Percentiles rank a stretch among this genome's conserved stretches.
Evolutionary conservation across 2,797 vertebrate genomes (phyloP).

Genomic region (Pelochelys cantorii): DNA sequence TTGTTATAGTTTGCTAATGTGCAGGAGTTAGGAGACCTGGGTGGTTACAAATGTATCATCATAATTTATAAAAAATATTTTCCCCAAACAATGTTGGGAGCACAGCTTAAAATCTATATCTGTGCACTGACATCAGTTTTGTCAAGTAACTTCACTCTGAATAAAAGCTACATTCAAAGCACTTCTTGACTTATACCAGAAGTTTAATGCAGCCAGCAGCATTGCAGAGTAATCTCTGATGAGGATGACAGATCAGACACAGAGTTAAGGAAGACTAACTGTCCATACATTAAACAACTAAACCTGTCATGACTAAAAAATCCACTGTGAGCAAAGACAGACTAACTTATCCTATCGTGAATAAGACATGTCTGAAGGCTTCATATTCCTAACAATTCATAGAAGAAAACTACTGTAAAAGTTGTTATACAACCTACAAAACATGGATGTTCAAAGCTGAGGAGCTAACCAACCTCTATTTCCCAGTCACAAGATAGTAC

Average conservation of each 20-base stretch:
- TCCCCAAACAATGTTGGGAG: not conserved
- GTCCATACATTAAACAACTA: not conserved
- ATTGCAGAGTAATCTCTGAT: fast-evolving
- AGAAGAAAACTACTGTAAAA: not conserved
- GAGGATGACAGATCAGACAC: fast-evolving
- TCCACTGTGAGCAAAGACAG: not conserved
- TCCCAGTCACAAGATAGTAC: fast-evolving
- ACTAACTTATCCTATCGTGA: not conserved
- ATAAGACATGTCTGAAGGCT: fast-evolving
- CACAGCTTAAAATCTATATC: not conserved
- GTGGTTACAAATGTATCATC: not conserved
- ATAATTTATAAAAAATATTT: not conserved
- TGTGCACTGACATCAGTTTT: not conserved
- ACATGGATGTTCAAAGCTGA: not conserved
- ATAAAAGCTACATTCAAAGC: not conserved
- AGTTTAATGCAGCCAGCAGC: fast-evolving
- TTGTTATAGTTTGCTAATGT: not conserved
- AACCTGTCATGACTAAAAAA: not conserved
- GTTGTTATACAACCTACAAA: not conserved
- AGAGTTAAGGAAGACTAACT: not conserved
- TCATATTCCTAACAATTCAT: not conserved
- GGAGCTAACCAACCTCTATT: not conserved
- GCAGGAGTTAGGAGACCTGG: not conserved
- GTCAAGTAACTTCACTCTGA: not conserved
- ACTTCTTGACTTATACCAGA: not conserved